Evolutionary conservation across 2,888 invertebrate genomes (phyloP).

Genomic region (Dorcus hopei): DNA sequence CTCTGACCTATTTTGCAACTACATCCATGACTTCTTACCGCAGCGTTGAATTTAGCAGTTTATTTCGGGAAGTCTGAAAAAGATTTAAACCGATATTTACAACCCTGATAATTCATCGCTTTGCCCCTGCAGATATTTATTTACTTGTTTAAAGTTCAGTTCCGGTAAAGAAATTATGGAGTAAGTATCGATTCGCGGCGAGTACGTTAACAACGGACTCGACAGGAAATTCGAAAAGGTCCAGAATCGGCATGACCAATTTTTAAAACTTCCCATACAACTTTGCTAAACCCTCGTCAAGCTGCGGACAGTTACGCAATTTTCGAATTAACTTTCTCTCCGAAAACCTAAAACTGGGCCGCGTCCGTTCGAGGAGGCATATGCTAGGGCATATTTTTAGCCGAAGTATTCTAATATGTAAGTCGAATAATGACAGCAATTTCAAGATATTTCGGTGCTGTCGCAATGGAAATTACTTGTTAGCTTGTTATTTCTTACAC

Average conservation of each 20-base stretch:
- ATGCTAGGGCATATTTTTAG: constrained; percentile 7
- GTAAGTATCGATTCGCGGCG: too few relatives aligned
- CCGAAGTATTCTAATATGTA: constrained; percentile 12
- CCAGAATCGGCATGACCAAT: constrained; percentile 10
- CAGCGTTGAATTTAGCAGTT: too few relatives aligned
- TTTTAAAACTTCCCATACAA: constrained; percentile 10
- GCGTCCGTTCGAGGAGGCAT: neutral
- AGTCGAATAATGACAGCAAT: constrained; percentile 13
- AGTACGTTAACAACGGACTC: neutral
- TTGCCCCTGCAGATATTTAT: too few relatives aligned
- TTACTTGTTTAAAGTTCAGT: too few relatives aligned
- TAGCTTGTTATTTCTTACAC: neutral
- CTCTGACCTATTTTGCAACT: neutral
- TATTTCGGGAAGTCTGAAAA: too few relatives aligned
- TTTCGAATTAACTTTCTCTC: constrained; percentile 16
- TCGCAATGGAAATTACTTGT: neutral
- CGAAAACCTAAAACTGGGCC: constrained; percentile 14
- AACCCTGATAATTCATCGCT: too few relatives aligned
- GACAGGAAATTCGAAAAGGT: constrained; percentile 11
- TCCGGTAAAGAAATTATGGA: too few relatives aligned
- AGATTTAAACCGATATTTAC: too few relatives aligned
- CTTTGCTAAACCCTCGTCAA: constrained; percentile 16
- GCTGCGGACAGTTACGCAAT: constrained; percentile 16
- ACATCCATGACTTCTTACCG: too few relatives aligned
- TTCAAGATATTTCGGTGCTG: neutral